These are phyloP conservation scores for Chanos chanos DNA, from an alignment of 2,797 vertebrate genomes.

Conservation along the genomic window DNA sequence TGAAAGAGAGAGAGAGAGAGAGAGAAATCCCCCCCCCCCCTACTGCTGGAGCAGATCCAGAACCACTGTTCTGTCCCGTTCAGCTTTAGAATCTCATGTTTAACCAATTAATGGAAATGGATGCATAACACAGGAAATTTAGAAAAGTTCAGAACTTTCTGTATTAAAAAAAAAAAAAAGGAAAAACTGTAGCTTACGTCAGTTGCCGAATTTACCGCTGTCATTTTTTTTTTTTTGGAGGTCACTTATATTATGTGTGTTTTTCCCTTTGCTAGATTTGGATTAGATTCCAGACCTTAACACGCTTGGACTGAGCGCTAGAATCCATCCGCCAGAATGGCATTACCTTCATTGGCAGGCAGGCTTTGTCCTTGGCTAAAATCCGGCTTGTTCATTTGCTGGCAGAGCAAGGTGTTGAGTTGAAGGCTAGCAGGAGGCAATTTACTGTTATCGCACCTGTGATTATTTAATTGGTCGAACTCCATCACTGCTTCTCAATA, in stretches of 20 bases:
- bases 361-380: slow-evolving; percentile 29
- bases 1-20: no score
- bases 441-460: slow-evolving; percentile 23
- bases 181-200: no score
- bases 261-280: slow-evolving; percentile 21
- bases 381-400: slow-evolving; percentile 12
- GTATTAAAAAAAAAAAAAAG: no score
- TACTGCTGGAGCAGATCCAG: no score
- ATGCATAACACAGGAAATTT: no score
- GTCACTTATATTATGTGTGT: background rate
- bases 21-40: no score
- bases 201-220: no score
- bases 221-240: background rate
- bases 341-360: slow-evolving; percentile 40
- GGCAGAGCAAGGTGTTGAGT: slow-evolving; percentile 16
- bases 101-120: no score
- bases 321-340: slow-evolving; percentile 38
- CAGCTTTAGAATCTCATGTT: no score
- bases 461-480: slow-evolving; percentile 25
- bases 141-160: no score
- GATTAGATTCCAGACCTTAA: slow-evolving; percentile 32
- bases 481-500: background rate
- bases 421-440: slow-evolving; percentile 20
- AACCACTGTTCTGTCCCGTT: no score
- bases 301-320: slow-evolving; percentile 37